Percentiles rank a stretch among this genome's conserved stretches.
Conservation (phyloP, 2,888 invertebrate genomes). For the Sarcophaga carnaria region DNA sequence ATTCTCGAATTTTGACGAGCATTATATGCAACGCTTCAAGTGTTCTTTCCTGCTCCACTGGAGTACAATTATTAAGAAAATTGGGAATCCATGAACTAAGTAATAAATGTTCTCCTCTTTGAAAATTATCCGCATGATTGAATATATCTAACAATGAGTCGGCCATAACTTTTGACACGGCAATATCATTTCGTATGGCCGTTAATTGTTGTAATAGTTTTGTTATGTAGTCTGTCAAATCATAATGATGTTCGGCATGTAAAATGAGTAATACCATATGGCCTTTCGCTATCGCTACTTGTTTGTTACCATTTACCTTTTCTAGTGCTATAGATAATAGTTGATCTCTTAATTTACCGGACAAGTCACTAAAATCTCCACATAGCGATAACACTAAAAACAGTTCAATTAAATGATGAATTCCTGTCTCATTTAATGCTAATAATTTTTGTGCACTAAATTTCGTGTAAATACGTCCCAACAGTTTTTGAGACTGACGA, state of each 20-base stretch:
- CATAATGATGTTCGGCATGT: constrained; percentile 77
- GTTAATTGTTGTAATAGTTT: constrained; percentile 78
- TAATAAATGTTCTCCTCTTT: constrained; percentile 77
- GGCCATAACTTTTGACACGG: constrained; percentile 76
- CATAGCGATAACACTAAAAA: constrained; percentile 78
- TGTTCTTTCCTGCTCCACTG: constrained; percentile 78
- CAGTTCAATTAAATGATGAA: constrained; percentile 83
- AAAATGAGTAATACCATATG: constrained; percentile 81
- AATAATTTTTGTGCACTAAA: constrained; percentile 84
- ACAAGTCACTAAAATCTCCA: constrained; percentile 76
- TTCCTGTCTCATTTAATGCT: constrained; percentile 83
- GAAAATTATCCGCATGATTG: constrained; percentile 75
- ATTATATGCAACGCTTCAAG: constrained; percentile 78
- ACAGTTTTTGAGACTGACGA: constrained; percentile 81
- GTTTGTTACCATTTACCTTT: constrained; percentile 77
- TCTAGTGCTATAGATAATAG: constrained; percentile 79
- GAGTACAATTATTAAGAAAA: constrained; percentile 77
- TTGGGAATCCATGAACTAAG: constrained; percentile 80
- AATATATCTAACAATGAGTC: constrained; percentile 77
- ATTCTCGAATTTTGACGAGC: constrained; percentile 73
- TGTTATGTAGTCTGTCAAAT: constrained; percentile 77
- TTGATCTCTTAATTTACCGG: constrained; percentile 79
- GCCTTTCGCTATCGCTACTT: constrained; percentile 78
- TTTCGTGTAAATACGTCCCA: constrained; percentile 84
- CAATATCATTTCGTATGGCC: constrained; percentile 75